A percentile compares a stretch with the other conserved stretches of the same genome.
Conservation (phyloP, 2,888 invertebrate genomes). For the Lasioglossum pauxillum region DNA sequence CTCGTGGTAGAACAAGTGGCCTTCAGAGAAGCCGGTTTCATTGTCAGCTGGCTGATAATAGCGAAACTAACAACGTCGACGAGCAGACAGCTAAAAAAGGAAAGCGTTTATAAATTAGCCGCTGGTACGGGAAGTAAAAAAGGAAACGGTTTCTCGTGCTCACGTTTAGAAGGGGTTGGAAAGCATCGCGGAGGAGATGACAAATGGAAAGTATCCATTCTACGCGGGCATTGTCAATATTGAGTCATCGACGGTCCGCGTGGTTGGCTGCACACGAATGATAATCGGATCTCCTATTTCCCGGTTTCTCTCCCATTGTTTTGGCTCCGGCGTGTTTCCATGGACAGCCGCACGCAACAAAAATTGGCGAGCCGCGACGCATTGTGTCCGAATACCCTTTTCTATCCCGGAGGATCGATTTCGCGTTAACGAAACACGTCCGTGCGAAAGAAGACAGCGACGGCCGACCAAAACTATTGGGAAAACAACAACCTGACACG, state of each 20-base stretch:
- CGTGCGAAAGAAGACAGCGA: neutral
- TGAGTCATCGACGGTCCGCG: constrained; percentile 29
- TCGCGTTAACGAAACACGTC: constrained; percentile 1
- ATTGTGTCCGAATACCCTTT: neutral
- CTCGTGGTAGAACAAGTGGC: neutral
- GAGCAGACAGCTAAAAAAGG: neutral
- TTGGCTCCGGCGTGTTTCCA: constrained; percentile 6
- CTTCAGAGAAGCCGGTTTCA: neutral
- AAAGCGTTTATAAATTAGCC: constrained; percentile 8
- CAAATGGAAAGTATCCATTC: constrained; percentile 6
- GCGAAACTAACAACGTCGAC: neutral
- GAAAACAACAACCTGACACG: neutral
- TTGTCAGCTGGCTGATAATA: neutral
- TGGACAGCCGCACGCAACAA: constrained; percentile 6
- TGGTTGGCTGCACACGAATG: constrained; percentile 22
- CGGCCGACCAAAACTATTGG: neutral
- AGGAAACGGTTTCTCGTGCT: neutral
- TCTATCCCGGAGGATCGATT: neutral
- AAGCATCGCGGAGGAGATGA: neutral
- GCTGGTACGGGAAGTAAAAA: neutral
- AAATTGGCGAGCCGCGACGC: constrained; percentile 8
- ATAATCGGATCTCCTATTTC: constrained; percentile 38
- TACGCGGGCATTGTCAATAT: constrained; percentile 14
- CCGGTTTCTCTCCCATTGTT: constrained; percentile 27
- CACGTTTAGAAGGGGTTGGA: too few species aligned